A percentile compares a stretch with the other conserved stretches of the same genome.
Evolutionary conservation across 2,113 vertebrate genomes (phyloP).

Genomic region (Melospiza georgiana): DNA sequence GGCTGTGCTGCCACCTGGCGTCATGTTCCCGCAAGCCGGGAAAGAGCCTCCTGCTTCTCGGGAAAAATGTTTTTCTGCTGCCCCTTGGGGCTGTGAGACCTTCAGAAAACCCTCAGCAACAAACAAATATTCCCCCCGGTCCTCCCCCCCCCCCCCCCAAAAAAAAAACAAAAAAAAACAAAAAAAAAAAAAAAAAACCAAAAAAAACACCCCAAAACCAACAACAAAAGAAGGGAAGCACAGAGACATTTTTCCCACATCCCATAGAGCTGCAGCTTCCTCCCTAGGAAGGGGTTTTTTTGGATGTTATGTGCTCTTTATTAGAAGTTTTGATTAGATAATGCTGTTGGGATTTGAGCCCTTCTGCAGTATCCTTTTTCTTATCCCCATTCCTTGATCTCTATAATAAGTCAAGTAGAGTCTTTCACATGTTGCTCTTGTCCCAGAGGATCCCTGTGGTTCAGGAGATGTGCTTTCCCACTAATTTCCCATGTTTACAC

Average conservation of each 20-base stretch:
- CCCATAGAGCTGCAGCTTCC: not conserved
- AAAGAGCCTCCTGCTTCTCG: not conserved
- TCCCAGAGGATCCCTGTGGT: not conserved
- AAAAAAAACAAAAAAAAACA: too few relatives aligned
- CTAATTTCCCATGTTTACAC: not conserved
- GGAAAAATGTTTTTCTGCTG: not conserved
- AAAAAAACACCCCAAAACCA: too few relatives aligned
- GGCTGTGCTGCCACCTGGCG: slow-evolving; percentile 41
- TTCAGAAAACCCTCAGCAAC: not conserved
- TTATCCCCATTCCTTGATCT: not conserved
- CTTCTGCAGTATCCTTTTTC: not conserved
- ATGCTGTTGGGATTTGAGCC: not conserved
- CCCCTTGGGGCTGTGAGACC: too few relatives aligned
- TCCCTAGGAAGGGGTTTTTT: not conserved
- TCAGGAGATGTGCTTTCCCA: not conserved
- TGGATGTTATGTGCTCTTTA: not conserved
- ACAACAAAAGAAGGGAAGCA: not conserved
- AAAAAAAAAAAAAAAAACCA: too few relatives aligned
- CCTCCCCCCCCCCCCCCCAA: too few relatives aligned
- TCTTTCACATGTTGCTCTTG: accelerated
- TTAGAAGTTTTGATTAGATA: not conserved
- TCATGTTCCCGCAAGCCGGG: not conserved
- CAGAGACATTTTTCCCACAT: accelerated
- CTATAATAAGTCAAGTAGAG: accelerated
- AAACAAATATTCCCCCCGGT: too few relatives aligned